Percentiles rank a stretch among this genome's conserved stretches.
Evolutionary conservation across 2,113 vertebrate genomes (phyloP).

Genomic region (Ciconia maguari): DNA sequence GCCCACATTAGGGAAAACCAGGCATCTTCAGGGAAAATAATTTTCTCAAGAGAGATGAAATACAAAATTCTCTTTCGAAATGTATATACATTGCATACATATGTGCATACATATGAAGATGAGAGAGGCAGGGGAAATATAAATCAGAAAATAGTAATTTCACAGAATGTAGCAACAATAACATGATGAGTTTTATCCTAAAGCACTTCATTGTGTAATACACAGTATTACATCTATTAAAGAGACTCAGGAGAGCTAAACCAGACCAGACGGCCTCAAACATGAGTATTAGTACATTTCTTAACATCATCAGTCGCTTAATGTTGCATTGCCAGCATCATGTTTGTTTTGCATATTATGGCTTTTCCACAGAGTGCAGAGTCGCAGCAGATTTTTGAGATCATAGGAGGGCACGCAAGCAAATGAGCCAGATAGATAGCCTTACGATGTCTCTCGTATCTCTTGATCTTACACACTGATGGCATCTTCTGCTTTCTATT

Average conservation of each 20-base stretch:
- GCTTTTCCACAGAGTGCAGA: not conserved
- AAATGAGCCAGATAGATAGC: constrained; percentile 18
- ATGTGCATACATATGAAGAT: not conserved
- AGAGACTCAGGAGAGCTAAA: constrained; percentile 24
- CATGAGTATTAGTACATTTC: constrained; percentile 5
- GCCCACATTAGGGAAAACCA: not conserved
- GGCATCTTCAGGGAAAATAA: not conserved
- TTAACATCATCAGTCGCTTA: constrained; percentile 57
- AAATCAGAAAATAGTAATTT: not conserved
- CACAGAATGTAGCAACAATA: not conserved
- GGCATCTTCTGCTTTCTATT: not conserved
- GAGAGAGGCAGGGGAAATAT: not conserved
- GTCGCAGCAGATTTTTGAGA: not conserved
- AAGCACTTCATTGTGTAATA: not conserved
- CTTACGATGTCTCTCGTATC: not conserved
- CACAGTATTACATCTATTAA: not conserved
- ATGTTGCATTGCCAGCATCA: constrained; percentile 37
- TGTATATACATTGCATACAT: not conserved
- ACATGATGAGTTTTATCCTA: not conserved
- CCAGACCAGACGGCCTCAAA: constrained; percentile 6
- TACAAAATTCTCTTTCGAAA: constrained; percentile 18
- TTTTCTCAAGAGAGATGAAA: constrained; percentile 8
- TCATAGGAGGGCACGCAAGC: not conserved
- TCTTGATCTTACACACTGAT: not conserved
- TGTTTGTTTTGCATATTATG: constrained; percentile 27